Evolutionary conservation across 2,888 invertebrate species (phyloP), one percentile per base, ranked within the genome.

Genomic region (Tiphia femorata): DNA sequence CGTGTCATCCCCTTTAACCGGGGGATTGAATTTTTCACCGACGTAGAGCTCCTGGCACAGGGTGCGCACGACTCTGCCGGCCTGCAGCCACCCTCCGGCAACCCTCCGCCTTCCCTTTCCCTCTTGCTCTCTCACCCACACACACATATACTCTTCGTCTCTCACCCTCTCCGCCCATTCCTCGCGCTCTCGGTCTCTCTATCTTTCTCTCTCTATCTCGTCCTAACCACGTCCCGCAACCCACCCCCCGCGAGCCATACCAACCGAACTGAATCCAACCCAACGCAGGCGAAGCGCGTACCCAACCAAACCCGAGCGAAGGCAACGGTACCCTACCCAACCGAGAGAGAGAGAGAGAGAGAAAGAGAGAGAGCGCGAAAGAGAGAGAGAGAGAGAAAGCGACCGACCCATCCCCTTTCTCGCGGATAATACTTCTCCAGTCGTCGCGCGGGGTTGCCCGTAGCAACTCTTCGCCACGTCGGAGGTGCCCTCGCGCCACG

Each of bases 21-120:
- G 76, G 72, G 81, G 79, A 81, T 82, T 80, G 79, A 82, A 82
- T 82, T 81, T 80, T 78, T 77, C 75, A 68, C 75, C 70, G 71
- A 67, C 70, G 69, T 62, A 62, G 68, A 72, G 70, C 70, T 72
- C 70, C 72, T 70, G 69, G 74, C 70, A 66, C 70, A 64, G 70
- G 73, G 72, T 74, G 74, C 75, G 71, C 72, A 72, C 72, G 75
- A 64, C 75, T 75, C 70, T 59, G 56, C 50, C 65, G 68, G 61
- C 60, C 60, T 51, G 67, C 60, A 66, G 58, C 67, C 61, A 51
- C 62, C 66, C 58, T 51, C 57, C 55, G n/a, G 43, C 47, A 51
- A n/a, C n/a, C n/a, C n/a, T n/a, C n/a, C n/a, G n/a, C n/a, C n/a
- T n/a, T n/a, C n/a, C n/a, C n/a, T n/a, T n/a, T n/a, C 60, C 50